A percentile compares a stretch with the other conserved stretches of the same genome.
Evolutionary conservation across 2,888 invertebrate species (phyloP).

Genomic region (Eristalinus sepulchralis): DNA sequence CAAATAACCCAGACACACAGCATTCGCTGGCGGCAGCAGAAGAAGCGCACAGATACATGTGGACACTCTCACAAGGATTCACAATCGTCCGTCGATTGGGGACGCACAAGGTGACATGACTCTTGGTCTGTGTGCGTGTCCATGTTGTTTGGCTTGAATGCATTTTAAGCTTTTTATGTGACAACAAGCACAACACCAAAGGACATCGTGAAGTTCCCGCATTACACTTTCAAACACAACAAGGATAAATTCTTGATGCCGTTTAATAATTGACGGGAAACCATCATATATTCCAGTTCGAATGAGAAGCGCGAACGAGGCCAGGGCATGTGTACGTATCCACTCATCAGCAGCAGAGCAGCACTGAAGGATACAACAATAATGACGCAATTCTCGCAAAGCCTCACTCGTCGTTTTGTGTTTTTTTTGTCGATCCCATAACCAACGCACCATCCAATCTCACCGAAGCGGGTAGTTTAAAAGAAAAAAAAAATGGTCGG

Average conservation of each 20-base stretch:
- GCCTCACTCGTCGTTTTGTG: slow-evolving; percentile 8
- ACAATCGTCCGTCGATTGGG: background rate
- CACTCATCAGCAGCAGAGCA: slow-evolving; percentile 6
- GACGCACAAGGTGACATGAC: background rate
- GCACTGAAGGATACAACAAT: slow-evolving; percentile 23
- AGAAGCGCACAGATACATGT: background rate
- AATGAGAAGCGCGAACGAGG: slow-evolving; percentile 5
- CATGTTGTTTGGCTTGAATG: background rate
- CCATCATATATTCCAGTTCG: background rate
- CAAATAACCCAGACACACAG: background rate
- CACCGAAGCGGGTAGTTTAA: slow-evolving; percentile 22
- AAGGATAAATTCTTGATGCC: slow-evolving; percentile 45
- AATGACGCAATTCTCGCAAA: slow-evolving; percentile 43
- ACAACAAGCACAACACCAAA: slow-evolving; percentile 3
- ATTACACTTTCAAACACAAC: background rate
- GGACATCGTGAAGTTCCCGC: background rate
- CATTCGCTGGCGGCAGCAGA: too few relatives aligned
- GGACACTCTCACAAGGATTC: background rate
- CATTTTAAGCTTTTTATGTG: slow-evolving; percentile 31
- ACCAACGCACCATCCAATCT: background rate
- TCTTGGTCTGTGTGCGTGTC: background rate
- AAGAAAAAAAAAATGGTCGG: background rate
- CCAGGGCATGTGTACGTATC: slow-evolving; percentile 22
- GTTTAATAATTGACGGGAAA: slow-evolving; percentile 38
- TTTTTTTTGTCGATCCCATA: background rate